A percentile compares a stretch with the other conserved stretches of the same genome.
Conservation (phyloP, 2,888 invertebrate genomes). For the Spialia ferax region DNA sequence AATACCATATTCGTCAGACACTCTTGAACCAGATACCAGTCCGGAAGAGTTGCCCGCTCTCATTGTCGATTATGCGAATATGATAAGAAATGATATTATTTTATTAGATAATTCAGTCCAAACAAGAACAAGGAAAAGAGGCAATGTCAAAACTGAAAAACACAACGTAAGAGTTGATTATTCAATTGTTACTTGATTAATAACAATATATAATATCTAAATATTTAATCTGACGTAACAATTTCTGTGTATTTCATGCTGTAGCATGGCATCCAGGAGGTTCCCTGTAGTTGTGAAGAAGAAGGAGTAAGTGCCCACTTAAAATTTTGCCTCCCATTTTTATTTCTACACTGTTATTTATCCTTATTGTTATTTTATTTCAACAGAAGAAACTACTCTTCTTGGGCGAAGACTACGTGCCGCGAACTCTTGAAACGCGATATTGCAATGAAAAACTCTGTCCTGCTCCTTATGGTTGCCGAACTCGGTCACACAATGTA, state of each 20-base stretch:
- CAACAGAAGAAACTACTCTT: slow-evolving; percentile 54
- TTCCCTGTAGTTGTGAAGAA: slow-evolving; percentile 58
- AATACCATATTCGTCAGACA: slow-evolving; percentile 55
- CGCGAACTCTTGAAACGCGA: slow-evolving; percentile 60
- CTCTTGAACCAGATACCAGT: slow-evolving; percentile 56
- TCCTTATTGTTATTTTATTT: background rate
- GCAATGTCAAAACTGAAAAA: slow-evolving; percentile 69
- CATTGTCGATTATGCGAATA: slow-evolving; percentile 75
- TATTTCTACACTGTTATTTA: no score
- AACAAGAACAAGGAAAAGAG: slow-evolving; percentile 74
- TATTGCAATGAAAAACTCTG: slow-evolving; percentile 63
- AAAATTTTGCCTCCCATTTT: no score
- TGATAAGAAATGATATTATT: slow-evolving; percentile 75
- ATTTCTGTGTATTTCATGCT: slow-evolving; percentile 47
- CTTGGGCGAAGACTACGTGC: slow-evolving; percentile 63
- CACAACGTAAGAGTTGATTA: slow-evolving; percentile 58
- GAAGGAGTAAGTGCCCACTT: slow-evolving; percentile 45
- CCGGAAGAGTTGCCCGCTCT: slow-evolving; percentile 69
- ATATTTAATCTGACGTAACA: background rate
- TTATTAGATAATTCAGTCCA: slow-evolving; percentile 76
- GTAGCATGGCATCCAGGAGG: slow-evolving; percentile 63
- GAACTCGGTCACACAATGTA: slow-evolving; percentile 65
- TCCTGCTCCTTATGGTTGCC: slow-evolving; percentile 61
- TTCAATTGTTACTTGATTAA: background rate
- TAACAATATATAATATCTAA: background rate